phyloP scores from a whole-genome alignment of 2,888 invertebrate genomes.

The Oscheius myriophilus region DNA sequence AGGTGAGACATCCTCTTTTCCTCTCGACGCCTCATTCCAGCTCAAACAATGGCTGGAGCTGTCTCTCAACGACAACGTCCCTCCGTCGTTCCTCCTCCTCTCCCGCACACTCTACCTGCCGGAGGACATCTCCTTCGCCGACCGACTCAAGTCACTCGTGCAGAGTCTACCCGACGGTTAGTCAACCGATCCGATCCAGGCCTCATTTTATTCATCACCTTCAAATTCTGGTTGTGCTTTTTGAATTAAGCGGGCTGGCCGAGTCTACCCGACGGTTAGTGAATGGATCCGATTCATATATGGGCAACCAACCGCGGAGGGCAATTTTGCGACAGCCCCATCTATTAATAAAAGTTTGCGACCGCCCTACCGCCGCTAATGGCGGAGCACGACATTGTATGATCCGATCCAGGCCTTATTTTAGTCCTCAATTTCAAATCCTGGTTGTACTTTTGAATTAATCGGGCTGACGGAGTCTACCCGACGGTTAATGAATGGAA shows the following conservation, averaged over 20 bases:
- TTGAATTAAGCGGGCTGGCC: conserved; percentile 34
- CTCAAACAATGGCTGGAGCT: conserved; percentile 93
- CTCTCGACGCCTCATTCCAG: conserved; percentile 34
- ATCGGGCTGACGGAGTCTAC: conserved; percentile 58
- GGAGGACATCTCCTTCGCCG: conserved; percentile 67
- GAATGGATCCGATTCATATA: no score
- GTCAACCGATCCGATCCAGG: no score
- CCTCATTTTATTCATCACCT: no score
- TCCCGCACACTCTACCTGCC: conserved; percentile 90
- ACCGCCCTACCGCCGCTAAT: no score
- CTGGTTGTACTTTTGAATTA: conserved; percentile 1
- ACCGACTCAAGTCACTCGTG: conserved; percentile 63
- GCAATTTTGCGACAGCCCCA: no score
- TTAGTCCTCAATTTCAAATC: no score
- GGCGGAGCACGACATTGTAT: no score
- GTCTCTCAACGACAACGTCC: conserved; percentile 91
- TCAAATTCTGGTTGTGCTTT: background rate
- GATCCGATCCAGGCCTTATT: no score
- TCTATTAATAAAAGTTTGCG: no score
- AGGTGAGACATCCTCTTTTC: conserved; percentile 71
- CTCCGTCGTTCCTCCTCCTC: conserved; percentile 88
- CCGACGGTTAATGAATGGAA: no score
- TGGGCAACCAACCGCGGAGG: no score
- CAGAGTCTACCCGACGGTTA: conserved; percentile 60
- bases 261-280: conserved; percentile 59